Conservation (phyloP, 2,888 invertebrate species). For the Eugnorisma glareosa region DNA sequence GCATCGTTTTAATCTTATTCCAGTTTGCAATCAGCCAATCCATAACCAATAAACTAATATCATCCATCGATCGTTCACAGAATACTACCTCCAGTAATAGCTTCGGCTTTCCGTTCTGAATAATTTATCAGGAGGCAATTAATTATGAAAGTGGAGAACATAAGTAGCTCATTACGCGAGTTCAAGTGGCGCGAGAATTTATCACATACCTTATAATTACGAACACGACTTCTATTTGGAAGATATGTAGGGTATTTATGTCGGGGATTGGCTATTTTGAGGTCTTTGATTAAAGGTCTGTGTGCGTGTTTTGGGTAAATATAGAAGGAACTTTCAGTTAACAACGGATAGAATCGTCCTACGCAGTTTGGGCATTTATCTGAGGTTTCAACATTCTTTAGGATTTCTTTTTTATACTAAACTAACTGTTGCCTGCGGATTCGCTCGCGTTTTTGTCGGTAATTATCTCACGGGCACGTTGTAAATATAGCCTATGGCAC, state of each 20-base stretch:
- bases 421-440: no score
- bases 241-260: constrained; percentile 15
- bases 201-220: constrained; percentile 60
- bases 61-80: constrained; percentile 58
- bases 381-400: not conserved
- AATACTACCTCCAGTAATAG: constrained; percentile 62
- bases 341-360: not conserved
- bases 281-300: not conserved
- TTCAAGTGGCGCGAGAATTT: constrained; percentile 67
- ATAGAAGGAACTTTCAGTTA: not conserved
- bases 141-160: constrained; percentile 75
- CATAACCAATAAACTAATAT: not conserved
- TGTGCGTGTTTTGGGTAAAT: not conserved
- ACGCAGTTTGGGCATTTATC: not conserved
- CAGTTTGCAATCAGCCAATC: not conserved
- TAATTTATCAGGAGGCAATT: constrained; percentile 77
- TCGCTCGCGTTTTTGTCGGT: no score
- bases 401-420: no score
- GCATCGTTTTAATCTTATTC: no score
- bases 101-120: constrained; percentile 68
- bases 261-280: not conserved
- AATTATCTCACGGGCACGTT: no score
- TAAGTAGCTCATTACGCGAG: constrained; percentile 75
- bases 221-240: constrained; percentile 37
- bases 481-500: no score